A percentile compares a stretch with the other conserved stretches of the same genome.
Conservation (phyloP, 2,797 vertebrate genomes). For the Sitta carolinensis region DNA sequence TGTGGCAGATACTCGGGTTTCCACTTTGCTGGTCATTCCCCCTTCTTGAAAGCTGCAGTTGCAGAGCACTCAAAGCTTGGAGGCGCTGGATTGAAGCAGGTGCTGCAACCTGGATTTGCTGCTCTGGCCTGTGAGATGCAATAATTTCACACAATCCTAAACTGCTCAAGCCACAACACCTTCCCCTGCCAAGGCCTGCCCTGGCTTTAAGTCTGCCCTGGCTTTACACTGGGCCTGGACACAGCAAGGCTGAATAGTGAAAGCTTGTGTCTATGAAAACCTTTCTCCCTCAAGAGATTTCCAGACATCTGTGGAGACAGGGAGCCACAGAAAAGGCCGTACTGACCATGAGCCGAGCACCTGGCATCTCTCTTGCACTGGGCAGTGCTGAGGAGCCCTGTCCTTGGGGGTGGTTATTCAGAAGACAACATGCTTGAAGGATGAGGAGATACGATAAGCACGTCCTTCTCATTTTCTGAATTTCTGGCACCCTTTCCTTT, state of each 20-base stretch:
- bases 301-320: background rate
- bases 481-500: background rate
- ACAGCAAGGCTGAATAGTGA: background rate
- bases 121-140: background rate
- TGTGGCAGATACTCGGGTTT: background rate
- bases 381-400: background rate
- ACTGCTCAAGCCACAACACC: background rate
- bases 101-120: background rate
- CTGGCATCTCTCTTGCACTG: background rate
- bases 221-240: background rate
- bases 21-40: background rate
- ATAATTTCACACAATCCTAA: background rate
- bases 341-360: background rate
- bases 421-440: background rate
- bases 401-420: background rate
- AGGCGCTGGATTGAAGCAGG: background rate
- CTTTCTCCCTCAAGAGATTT: background rate
- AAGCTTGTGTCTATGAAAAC: background rate
- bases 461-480: background rate
- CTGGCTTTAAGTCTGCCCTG: background rate
- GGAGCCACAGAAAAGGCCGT: background rate
- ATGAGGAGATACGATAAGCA: rapidly evolving
- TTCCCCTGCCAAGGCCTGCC: background rate
- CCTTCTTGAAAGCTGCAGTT: background rate
- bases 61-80: background rate